Conservation (phyloP, 2,113 vertebrate species). For the Meleagris gallopavo region DNA sequence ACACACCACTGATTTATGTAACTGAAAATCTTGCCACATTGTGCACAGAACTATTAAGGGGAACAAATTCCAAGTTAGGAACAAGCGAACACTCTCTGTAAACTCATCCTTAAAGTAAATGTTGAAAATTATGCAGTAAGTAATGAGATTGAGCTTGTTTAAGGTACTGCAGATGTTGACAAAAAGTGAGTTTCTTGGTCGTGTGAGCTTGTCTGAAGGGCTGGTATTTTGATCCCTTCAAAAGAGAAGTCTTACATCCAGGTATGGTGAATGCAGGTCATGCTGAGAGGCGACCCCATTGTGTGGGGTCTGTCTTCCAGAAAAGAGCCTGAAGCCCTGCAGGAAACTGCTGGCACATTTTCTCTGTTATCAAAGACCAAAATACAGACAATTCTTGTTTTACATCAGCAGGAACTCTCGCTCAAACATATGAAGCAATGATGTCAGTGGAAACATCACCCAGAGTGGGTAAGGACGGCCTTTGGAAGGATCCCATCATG, state of each 20-base stretch:
- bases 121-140: neutral
- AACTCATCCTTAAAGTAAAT: neutral
- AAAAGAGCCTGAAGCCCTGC: neutral
- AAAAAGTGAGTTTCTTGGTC: neutral
- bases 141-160: neutral
- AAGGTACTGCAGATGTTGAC: neutral
- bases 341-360: rapidly evolving
- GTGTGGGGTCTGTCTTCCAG: rapidly evolving
- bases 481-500: neutral
- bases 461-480: rapidly evolving
- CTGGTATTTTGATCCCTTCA: neutral
- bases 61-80: conserved; percentile 39
- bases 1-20: conserved; percentile 53
- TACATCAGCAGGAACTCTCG: rapidly evolving
- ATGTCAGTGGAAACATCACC: neutral
- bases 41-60: neutral
- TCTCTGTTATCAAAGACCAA: neutral
- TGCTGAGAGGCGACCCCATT: rapidly evolving
- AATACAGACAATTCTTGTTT: neutral
- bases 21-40: neutral
- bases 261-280: rapidly evolving
- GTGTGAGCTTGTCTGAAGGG: neutral
- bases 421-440: neutral
- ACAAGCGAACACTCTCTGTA: neutral
- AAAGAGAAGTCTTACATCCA: neutral